These are phyloP conservation scores for Babyrousa celebensis DNA, from an alignment of 2,797 vertebrate species.

Conservation along the genomic window DNA sequence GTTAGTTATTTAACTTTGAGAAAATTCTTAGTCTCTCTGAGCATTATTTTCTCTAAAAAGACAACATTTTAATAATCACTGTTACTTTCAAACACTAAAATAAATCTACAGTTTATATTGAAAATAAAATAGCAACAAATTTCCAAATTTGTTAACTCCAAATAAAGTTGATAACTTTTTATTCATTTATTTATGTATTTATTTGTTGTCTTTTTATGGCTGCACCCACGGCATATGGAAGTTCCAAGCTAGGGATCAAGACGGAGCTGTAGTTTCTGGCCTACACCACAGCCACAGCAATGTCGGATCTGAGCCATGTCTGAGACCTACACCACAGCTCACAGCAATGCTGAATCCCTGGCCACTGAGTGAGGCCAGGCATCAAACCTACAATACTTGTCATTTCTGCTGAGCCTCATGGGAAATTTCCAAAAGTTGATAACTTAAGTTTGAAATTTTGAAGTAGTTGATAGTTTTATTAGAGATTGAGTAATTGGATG, in stretches of 20 bases:
- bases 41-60: slow-evolving; percentile 2
- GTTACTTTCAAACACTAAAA: slow-evolving; percentile 54
- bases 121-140: background rate
- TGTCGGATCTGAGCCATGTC: too few relatives aligned
- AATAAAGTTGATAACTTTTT: background rate
- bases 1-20: slow-evolving; percentile 11
- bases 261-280: too few relatives aligned
- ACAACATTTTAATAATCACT: background rate
- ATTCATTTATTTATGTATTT: too few relatives aligned
- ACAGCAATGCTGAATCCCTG: too few relatives aligned
- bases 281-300: too few relatives aligned
- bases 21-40: background rate
- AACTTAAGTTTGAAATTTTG: slow-evolving; percentile 32
- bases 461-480: slow-evolving; percentile 36
- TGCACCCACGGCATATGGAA: too few relatives aligned
- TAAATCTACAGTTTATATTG: slow-evolving; percentile 13
- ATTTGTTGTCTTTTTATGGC: too few relatives aligned
- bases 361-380: too few relatives aligned
- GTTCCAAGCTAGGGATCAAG: too few relatives aligned
- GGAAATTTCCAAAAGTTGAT: background rate
- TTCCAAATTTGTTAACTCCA: slow-evolving; percentile 25
- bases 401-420: too few relatives aligned
- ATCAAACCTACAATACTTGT: too few relatives aligned
- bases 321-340: too few relatives aligned
- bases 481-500: background rate